These are phyloP conservation scores for Taphrorychus bicolor DNA, from an alignment of 2,888 invertebrate species.

Conservation along the genomic window DNA sequence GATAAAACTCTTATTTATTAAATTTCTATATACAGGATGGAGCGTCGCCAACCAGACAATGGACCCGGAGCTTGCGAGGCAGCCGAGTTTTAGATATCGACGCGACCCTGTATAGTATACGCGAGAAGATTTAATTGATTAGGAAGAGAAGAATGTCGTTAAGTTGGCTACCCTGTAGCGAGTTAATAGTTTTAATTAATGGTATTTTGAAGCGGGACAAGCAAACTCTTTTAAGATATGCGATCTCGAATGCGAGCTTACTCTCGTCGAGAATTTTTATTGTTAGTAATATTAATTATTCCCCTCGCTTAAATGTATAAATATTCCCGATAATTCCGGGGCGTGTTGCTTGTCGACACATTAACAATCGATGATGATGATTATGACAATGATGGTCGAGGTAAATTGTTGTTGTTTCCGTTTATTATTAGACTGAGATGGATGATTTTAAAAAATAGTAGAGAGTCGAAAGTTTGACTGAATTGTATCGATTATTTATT, in stretches of 20 bases:
- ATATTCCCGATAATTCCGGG: slow-evolving; percentile 27
- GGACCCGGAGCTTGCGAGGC: not conserved
- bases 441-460: no score
- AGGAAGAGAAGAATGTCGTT: not conserved
- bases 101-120: not conserved
- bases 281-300: slow-evolving; percentile 41
- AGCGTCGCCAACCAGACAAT: not conserved
- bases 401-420: no score
- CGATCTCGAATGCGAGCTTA: slow-evolving; percentile 37
- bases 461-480: no score
- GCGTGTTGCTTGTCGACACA: slow-evolving; percentile 23
- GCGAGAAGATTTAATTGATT: not conserved
- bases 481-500: no score
- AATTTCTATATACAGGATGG: slow-evolving; percentile 1
- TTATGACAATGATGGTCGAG: no score
- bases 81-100: not conserved
- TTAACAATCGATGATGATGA: slow-evolving; percentile 9
- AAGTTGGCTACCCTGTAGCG: slow-evolving; percentile 21
- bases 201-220: slow-evolving; percentile 40
- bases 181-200: slow-evolving; percentile 45
- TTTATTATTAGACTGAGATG: no score
- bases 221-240: slow-evolving; percentile 43
- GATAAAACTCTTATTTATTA: slow-evolving; percentile 39
- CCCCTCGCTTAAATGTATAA: slow-evolving; percentile 25
- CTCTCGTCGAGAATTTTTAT: slow-evolving; percentile 37